Percentiles rank a stretch among this genome's conserved stretches.
phyloP scores from a whole-genome alignment of 1,140 invertebrate genomes.

The Formica exsecta region DNA sequence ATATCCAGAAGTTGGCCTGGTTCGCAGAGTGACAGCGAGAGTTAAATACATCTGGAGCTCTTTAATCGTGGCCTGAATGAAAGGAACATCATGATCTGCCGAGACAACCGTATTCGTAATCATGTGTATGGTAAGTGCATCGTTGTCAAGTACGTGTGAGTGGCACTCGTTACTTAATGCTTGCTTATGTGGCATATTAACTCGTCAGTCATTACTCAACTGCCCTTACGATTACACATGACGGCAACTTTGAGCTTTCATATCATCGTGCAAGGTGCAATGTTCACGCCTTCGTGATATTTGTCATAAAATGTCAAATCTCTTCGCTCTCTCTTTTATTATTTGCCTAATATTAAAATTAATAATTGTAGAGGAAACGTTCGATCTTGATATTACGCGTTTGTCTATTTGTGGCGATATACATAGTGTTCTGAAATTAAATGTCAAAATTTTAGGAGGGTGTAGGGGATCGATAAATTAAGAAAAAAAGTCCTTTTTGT shows the following conservation, averaged over 20 bases:
- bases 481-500: too few relatives aligned
- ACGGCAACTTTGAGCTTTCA: conserved; percentile 51
- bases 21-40: conserved; percentile 10
- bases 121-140: conserved; percentile 52
- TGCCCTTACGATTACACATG: conserved; percentile 66
- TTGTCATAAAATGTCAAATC: neutral
- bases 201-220: conserved; percentile 76
- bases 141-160: conserved; percentile 63
- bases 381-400: neutral
- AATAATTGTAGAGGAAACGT: neutral
- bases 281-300: neutral
- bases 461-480: too few relatives aligned
- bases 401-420: too few relatives aligned
- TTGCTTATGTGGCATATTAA: conserved; percentile 76
- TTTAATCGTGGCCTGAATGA: conserved; percentile 72
- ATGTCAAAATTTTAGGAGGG: too few relatives aligned
- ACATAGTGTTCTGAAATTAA: too few relatives aligned
- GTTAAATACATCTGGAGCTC: conserved; percentile 72
- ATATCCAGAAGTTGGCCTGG: neutral
- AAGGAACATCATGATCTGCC: conserved; percentile 73
- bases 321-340: too few relatives aligned
- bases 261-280: conserved; percentile 4
- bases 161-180: conserved; percentile 77
- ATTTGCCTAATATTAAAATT: neutral
- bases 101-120: conserved; percentile 71